A percentile compares a stretch with the other conserved stretches of the same genome.
Conservation (phyloP, 2,797 vertebrate genomes). For the Sciurus vulgaris region DNA sequence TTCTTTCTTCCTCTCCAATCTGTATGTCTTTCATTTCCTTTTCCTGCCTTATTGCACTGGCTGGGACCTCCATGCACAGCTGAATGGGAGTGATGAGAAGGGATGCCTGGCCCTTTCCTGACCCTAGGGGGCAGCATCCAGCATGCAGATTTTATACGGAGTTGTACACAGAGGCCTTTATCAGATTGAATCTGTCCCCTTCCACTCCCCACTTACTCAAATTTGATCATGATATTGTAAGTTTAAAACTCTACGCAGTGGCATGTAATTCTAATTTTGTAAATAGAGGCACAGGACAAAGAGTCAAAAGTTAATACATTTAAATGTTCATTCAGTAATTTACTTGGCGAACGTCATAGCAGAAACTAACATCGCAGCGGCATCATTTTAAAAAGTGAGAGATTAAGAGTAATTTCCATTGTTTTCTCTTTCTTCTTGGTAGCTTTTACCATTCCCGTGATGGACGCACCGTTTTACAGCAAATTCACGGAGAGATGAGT, state of each 20-base stretch:
- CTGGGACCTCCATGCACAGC: rapidly evolving
- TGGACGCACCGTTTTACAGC: not conserved
- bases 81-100: not conserved
- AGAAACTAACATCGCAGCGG: not conserved
- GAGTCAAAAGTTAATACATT: not conserved
- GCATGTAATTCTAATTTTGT: not conserved
- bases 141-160: not conserved
- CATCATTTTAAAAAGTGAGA: not conserved
- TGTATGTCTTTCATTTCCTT: not conserved
- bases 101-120: rapidly evolving
- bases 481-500: not conserved
- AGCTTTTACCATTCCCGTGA: too few relatives aligned
- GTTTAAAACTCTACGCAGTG: not conserved
- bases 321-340: not conserved
- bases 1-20: not conserved
- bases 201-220: not conserved
- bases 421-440: not conserved
- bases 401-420: not conserved
- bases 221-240: not conserved
- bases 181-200: not conserved
- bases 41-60: not conserved
- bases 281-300: not conserved
- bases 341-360: not conserved
- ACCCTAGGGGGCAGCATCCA: not conserved
- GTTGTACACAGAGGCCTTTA: not conserved